Evolutionary conservation across 64 coral and sea anemone genomes (phyloP).

Genomic region (Cladopsammia gracilis): DNA sequence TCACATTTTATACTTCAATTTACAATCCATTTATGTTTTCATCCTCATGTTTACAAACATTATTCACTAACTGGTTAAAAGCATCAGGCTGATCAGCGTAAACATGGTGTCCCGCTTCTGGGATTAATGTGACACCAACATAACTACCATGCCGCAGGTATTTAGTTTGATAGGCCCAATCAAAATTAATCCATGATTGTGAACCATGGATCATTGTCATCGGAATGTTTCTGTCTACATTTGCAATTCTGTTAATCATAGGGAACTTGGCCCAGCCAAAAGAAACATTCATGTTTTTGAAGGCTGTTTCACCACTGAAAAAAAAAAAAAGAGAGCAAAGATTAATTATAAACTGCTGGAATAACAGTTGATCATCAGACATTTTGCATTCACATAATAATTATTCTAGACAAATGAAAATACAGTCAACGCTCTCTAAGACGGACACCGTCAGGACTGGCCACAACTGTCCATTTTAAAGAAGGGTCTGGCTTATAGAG

Average conservation of each 20-base stretch:
- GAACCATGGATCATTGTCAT: constrained; percentile 90
- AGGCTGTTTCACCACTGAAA: constrained; percentile 93
- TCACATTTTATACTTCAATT: not conserved
- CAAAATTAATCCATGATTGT: constrained; percentile 81
- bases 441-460: no score
- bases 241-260: constrained; percentile 87
- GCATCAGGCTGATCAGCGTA: constrained; percentile 86
- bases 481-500: no score
- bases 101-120: constrained; percentile 93
- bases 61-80: constrained; percentile 79
- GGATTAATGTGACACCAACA: constrained; percentile 70
- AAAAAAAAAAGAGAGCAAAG: constrained; percentile 3
- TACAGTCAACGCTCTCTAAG: no score
- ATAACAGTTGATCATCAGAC: no score
- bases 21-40: not conserved
- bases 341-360: not conserved
- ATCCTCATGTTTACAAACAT: constrained; percentile 72
- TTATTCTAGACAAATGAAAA: no score
- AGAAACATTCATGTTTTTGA: constrained; percentile 82
- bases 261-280: constrained; percentile 97
- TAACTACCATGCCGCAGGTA: constrained; percentile 34
- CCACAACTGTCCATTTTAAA: no score
- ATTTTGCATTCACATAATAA: no score
- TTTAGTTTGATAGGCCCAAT: constrained; percentile 62
- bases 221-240: constrained; percentile 67